Conservation (phyloP, 2,113 vertebrate species). For the Orycteropus afer region DNA sequence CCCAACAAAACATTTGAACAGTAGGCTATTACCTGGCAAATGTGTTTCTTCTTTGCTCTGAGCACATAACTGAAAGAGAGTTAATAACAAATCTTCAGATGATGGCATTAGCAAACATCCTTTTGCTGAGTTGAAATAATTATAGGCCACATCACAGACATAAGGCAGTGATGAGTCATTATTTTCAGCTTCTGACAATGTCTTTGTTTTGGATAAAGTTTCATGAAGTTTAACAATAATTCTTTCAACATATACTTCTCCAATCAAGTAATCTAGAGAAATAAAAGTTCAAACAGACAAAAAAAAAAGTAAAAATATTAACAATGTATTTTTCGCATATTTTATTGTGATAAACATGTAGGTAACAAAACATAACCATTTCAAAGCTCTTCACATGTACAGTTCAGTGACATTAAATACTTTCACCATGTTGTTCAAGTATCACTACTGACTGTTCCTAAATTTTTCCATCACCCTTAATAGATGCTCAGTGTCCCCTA, state of each 20-base stretch:
- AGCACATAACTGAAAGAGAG: constrained; percentile 94
- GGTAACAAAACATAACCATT: not conserved
- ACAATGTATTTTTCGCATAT: not conserved
- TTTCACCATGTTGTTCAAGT: not conserved
- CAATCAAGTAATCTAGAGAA: constrained; percentile 91
- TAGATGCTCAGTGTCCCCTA: not conserved
- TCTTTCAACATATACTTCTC: constrained; percentile 91
- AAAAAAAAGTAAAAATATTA: constrained; percentile 49
- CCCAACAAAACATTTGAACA: constrained; percentile 63
- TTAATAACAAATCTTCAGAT: constrained; percentile 95
- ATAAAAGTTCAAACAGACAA: constrained; percentile 52
- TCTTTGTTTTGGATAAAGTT: constrained; percentile 92
- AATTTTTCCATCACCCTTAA: not conserved
- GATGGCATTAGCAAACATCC: constrained; percentile 92
- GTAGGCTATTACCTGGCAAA: constrained; percentile 88
- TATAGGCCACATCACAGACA: constrained; percentile 94
- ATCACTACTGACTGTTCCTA: not conserved
- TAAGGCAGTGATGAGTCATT: constrained; percentile 92
- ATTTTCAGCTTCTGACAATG: constrained; percentile 92
- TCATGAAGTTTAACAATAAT: constrained; percentile 94
- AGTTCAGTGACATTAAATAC: too few relatives aligned
- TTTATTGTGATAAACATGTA: not conserved
- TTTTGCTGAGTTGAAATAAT: constrained; percentile 94
- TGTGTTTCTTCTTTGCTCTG: constrained; percentile 89
- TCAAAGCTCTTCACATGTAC: not conserved